A percentile compares a stretch with the other conserved stretches of the same genome.
phyloP scores from a whole-genome alignment of 2,888 invertebrate species.

The Ochlodes sylvanus region DNA sequence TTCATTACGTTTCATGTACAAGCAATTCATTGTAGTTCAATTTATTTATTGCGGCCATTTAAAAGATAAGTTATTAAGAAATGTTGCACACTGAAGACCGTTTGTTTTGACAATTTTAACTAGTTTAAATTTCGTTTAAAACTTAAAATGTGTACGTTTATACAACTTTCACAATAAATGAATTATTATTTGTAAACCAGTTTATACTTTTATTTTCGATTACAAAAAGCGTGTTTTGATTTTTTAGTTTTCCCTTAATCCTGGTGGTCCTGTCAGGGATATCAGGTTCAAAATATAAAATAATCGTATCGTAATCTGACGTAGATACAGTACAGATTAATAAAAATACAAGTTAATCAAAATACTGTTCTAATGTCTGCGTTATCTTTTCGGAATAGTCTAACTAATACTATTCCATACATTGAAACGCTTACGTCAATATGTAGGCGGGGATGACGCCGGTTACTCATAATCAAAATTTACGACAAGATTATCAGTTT shows the following conservation, averaged over 20 bases:
- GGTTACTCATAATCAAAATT: constrained; percentile 55
- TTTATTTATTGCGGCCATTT: constrained; percentile 29
- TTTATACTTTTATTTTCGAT: too few species aligned
- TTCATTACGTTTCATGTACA: constrained; percentile 22
- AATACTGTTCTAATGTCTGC: not conserved
- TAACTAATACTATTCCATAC: constrained; percentile 4
- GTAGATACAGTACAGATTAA: too few species aligned
- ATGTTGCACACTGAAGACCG: constrained; percentile 7
- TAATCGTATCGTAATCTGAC: too few species aligned
- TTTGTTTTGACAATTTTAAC: not conserved
- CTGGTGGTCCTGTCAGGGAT: too few species aligned
- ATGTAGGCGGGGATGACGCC: constrained; percentile 54
- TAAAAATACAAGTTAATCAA: not conserved
- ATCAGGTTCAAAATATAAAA: too few species aligned
- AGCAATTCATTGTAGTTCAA: constrained; percentile 23
- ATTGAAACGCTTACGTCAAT: constrained; percentile 50
- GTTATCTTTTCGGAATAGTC: not conserved
- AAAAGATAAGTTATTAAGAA: constrained; percentile 11
- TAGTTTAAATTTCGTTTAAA: not conserved
- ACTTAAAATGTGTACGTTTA: too few species aligned
- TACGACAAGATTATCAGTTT: constrained; percentile 51
- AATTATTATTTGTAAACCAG: too few species aligned
- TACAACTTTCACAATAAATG: too few species aligned
- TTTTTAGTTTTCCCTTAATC: too few species aligned
- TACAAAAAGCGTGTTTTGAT: too few species aligned